Evolutionary conservation across 2,113 vertebrate species (phyloP), one percentile per base, ranked within the genome.

Genomic region (Nettapus auritus): DNA sequence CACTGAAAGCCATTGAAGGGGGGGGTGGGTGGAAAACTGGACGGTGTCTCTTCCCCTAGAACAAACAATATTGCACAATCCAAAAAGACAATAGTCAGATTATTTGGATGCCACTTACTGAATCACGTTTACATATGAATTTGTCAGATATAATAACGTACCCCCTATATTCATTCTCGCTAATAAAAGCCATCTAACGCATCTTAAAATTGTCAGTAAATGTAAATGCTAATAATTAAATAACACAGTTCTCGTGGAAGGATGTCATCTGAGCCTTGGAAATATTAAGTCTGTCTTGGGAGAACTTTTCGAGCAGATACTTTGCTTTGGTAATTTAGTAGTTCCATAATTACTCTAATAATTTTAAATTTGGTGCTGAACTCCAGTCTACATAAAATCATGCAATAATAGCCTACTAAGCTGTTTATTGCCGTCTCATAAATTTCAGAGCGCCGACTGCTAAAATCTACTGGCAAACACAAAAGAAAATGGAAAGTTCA

Each of bases 301-400:
- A 95, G 50, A 98, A 92, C 71, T 93, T 93, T 93, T 86, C 28
- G 5, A 91, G 66, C 73, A 74, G 59, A 75, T 71, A 77, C 83
- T 89, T 96, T 80, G 84, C 83, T 95, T 95, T 95, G 76, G 48
- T 82, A 96, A 92, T 96, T 89, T 90, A 92, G 60, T 69, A 90
- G 85, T 86, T 83, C 79, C 73, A 59, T 90, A 90, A 94, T 92
- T 91, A 70, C 46, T 13, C 88, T 80, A 92, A 97, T 96, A 96
- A 96, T 96, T 97, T 96, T 84, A 96, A 89, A 95, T 96, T 90
- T 97, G 74, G 79, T 90, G 90, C 86, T 93, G 92, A 97, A 90
- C 85, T 95, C 56, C 73, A 81, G 93, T 28, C 84, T 89, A 89
- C 93, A 92, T 91, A 92, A 97, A 95, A 95, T 80, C 67, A 74